Conservation (phyloP, 2,888 invertebrate species). For the Lymantria dispar region DNA sequence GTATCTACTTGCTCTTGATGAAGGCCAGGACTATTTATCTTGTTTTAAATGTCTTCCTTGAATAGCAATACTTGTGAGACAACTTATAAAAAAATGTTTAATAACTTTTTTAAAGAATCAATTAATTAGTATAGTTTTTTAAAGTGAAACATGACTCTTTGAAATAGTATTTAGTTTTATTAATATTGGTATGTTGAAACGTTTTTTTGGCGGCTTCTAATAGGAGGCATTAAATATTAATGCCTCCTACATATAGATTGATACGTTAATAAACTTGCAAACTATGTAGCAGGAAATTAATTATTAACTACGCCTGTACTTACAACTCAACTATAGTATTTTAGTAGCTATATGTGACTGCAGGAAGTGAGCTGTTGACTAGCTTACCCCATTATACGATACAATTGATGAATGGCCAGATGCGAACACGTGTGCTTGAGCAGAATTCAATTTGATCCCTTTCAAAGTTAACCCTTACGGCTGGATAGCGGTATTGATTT, state of each 20-base stretch:
- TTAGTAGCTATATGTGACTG: conserved; percentile 26
- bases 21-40: conserved; percentile 40
- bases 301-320: conserved; percentile 19
- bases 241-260: background rate
- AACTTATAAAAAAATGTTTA: too few relatives aligned
- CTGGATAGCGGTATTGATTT: conserved; percentile 67
- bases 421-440: conserved; percentile 69
- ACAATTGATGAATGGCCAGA: conserved; percentile 74
- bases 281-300: conserved; percentile 31
- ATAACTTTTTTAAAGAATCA: too few relatives aligned
- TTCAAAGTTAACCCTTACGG: conserved; percentile 69
- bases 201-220: background rate
- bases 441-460: conserved; percentile 75
- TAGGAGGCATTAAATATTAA: too few relatives aligned
- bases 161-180: background rate
- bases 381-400: conserved; percentile 68
- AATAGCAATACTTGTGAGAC: background rate
- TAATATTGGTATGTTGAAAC: background rate
- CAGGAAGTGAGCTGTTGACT: conserved; percentile 69
- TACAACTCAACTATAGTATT: conserved; percentile 16
- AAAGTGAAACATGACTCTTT: too few relatives aligned
- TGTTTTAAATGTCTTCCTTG: conserved; percentile 39
- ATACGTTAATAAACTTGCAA: conserved; percentile 3
- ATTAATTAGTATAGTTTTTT: too few relatives aligned
- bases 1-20: conserved; percentile 20